These are phyloP conservation scores for Turritopsis dohrnii DNA, from an alignment of 30 jellyfish, hydroid and myxozoan species.

Conservation along the genomic window DNA sequence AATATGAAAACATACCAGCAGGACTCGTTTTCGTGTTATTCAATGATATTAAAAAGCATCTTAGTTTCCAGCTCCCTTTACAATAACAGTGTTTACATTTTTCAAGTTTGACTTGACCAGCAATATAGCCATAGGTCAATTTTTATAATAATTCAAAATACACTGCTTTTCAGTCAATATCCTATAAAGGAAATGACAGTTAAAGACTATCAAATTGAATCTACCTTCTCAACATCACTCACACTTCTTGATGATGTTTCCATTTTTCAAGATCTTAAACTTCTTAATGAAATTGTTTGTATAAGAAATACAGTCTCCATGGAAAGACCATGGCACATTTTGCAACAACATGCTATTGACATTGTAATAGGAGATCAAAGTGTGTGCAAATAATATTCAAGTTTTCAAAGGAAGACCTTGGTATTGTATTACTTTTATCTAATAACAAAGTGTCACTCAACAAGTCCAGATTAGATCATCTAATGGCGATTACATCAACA, in stretches of 20 bases:
- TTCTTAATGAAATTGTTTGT: not conserved
- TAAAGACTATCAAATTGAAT: not conserved
- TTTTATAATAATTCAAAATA: too few species aligned
- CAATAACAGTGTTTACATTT: too few species aligned
- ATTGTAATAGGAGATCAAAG: not conserved
- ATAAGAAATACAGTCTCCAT: not conserved
- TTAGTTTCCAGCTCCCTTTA: too few species aligned
- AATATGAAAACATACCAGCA: too few species aligned
- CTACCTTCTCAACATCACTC: not conserved
- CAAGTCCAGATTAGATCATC: not conserved
- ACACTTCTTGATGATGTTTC: not conserved
- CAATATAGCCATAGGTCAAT: too few species aligned
- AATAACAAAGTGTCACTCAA: not conserved
- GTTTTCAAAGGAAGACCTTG: not conserved
- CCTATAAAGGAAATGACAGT: not conserved
- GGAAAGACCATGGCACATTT: not conserved
- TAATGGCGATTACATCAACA: not conserved
- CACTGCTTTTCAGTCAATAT: too few species aligned
- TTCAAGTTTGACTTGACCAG: too few species aligned
- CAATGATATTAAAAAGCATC: too few species aligned
- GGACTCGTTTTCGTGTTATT: too few species aligned
- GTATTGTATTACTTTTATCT: not conserved
- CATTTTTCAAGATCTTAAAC: not conserved
- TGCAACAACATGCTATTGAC: not conserved
- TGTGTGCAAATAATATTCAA: not conserved